Conservation (phyloP, 2,797 vertebrate species). For the Pelodytes ibericus region DNA sequence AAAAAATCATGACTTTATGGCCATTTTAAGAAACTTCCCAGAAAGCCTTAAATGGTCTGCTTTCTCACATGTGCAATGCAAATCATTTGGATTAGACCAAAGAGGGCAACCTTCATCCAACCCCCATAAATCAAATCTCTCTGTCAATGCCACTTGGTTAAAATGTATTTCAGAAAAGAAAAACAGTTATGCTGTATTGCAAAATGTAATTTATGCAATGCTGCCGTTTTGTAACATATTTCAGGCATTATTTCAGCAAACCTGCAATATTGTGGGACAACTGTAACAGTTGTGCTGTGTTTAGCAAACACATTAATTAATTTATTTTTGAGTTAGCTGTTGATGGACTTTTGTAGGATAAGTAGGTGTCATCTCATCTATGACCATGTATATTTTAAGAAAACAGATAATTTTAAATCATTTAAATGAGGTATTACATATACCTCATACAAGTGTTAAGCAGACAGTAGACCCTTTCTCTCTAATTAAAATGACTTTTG, state of each 20-base stretch:
- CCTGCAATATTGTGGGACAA: not conserved
- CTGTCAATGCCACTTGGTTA: not conserved
- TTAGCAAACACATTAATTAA: too few relatives aligned
- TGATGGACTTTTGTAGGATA: too few relatives aligned
- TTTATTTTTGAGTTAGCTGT: too few relatives aligned
- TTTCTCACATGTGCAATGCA: not conserved
- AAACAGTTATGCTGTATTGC: not conserved
- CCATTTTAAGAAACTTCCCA: slow-evolving; percentile 34
- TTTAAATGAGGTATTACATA: too few relatives aligned
- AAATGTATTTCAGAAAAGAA: not conserved
- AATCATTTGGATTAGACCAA: not conserved
- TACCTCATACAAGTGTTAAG: too few relatives aligned
- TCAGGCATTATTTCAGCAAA: not conserved
- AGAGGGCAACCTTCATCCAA: not conserved
- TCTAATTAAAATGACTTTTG: too few relatives aligned
- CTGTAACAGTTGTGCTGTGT: too few relatives aligned
- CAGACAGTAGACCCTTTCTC: too few relatives aligned
- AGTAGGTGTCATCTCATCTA: too few relatives aligned
- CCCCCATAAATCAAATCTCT: not conserved
- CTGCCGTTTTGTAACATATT: not conserved
- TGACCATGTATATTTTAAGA: too few relatives aligned
- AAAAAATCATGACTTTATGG: slow-evolving; percentile 22
- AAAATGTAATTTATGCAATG: not conserved
- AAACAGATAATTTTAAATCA: too few relatives aligned
- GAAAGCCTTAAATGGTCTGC: slow-evolving; percentile 17